Conservation (phyloP, 2,888 invertebrate genomes). For the Branchellion lobata region DNA sequence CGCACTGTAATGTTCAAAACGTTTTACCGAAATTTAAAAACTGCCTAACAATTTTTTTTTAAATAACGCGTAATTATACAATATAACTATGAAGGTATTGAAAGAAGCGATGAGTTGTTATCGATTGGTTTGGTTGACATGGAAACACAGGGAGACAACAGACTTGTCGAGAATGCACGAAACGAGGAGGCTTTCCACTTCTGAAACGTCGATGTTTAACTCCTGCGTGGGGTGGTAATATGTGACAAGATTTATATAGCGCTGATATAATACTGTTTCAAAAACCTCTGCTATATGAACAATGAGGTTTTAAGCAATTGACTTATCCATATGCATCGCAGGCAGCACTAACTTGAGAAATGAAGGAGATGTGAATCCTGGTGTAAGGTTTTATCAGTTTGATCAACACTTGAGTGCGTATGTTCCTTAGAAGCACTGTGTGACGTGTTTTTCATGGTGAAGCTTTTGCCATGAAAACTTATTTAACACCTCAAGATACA, state of each 20-base stretch:
- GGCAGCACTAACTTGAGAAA: constrained; percentile 74
- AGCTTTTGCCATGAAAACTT: too few relatives aligned
- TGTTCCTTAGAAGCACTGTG: constrained; percentile 86
- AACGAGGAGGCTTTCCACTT: constrained; percentile 92
- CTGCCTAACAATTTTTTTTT: too few relatives aligned
- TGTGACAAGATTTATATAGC: background rate
- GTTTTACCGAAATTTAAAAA: too few relatives aligned
- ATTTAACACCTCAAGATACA: too few relatives aligned
- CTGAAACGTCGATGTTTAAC: constrained; percentile 65
- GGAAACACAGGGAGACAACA: constrained; percentile 61
- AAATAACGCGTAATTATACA: too few relatives aligned
- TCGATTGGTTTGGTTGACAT: background rate
- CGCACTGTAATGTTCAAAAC: too few relatives aligned
- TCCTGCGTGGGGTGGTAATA: constrained; percentile 56
- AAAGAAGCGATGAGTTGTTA: constrained; percentile 1
- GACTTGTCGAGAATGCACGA: constrained; percentile 96
- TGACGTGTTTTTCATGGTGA: background rate
- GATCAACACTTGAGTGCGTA: constrained; percentile 92
- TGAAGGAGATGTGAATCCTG: constrained; percentile 93
- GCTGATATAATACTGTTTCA: too few relatives aligned
- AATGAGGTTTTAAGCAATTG: too few relatives aligned
- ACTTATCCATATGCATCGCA: too few relatives aligned
- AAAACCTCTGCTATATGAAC: too few relatives aligned
- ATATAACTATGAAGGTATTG: too few relatives aligned
- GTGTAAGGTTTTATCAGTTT: constrained; percentile 97